phyloP scores from a whole-genome alignment of 2,888 invertebrate species.

The Troides oblongomaculatus region DNA sequence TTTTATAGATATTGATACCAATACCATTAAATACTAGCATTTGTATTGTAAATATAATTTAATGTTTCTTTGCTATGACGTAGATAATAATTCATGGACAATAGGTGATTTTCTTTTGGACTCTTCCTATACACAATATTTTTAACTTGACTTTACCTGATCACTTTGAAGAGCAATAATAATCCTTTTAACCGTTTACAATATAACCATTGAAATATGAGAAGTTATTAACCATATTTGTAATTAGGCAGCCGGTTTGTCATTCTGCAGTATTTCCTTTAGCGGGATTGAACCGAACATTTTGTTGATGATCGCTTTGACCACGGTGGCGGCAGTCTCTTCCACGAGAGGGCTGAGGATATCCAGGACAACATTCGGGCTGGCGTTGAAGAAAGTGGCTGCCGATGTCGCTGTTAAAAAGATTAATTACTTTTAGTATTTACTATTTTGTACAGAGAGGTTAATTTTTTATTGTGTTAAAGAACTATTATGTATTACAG shows the following conservation, averaged over 20 bases:
- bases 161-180: too few species aligned
- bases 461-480: too few species aligned
- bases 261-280: constrained; percentile 70
- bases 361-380: constrained; percentile 83
- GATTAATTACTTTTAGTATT: background rate
- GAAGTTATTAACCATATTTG: background rate
- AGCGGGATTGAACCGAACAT: constrained; percentile 80
- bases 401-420: constrained; percentile 81
- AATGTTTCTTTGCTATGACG: too few species aligned
- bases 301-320: constrained; percentile 80
- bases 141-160: too few species aligned
- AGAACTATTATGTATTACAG: too few species aligned
- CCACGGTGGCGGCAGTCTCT: constrained; percentile 82
- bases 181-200: background rate
- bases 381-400: constrained; percentile 85
- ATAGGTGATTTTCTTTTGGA: too few species aligned
- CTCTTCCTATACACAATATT: too few species aligned
- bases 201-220: background rate
- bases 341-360: constrained; percentile 85
- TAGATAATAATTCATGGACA: too few species aligned
- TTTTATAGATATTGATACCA: too few species aligned
- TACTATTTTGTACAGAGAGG: too few species aligned
- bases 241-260: background rate
- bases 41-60: too few species aligned
- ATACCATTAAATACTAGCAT: too few species aligned